Conservation (phyloP, 2,888 invertebrate genomes). For the Drosophila multiciliata region DNA sequence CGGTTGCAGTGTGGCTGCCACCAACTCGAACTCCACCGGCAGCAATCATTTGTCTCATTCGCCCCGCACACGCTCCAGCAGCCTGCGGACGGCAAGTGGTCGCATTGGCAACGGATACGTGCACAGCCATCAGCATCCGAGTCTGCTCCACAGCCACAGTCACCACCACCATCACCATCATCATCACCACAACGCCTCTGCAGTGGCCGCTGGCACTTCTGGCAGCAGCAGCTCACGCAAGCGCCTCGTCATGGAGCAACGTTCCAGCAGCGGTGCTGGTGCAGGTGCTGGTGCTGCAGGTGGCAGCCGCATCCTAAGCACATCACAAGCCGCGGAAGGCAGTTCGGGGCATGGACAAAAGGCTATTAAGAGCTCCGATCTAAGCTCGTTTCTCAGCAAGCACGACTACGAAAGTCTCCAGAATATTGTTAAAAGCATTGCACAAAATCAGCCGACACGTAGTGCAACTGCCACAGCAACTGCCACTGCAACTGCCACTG, state of each 20-base stretch:
- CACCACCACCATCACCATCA: slow-evolving; percentile 59
- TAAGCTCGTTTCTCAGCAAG: slow-evolving; percentile 80
- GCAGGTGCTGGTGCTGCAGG: not conserved
- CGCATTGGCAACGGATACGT: slow-evolving; percentile 57
- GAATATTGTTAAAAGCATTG: slow-evolving; percentile 82
- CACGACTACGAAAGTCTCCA: slow-evolving; percentile 82
- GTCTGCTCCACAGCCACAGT: slow-evolving; percentile 62
- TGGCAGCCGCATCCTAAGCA: slow-evolving; percentile 7
- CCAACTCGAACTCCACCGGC: not conserved
- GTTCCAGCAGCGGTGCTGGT: not conserved
- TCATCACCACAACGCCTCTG: slow-evolving; percentile 63
- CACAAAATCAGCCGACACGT: slow-evolving; percentile 62
- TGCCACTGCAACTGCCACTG: not conserved
- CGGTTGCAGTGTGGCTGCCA: slow-evolving; percentile 9
- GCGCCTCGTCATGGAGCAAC: slow-evolving; percentile 28
- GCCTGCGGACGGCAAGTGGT: slow-evolving; percentile 67
- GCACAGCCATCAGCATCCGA: slow-evolving; percentile 74
- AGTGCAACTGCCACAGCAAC: slow-evolving; percentile 29
- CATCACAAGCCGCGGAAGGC: slow-evolving; percentile 13
- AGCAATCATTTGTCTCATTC: slow-evolving; percentile 23
- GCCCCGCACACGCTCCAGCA: slow-evolving; percentile 70
- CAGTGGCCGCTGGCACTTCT: slow-evolving; percentile 59
- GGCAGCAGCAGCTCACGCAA: slow-evolving; percentile 47
- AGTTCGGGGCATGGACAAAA: slow-evolving; percentile 7
- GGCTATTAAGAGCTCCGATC: slow-evolving; percentile 68